Evolutionary conservation across 2,797 vertebrate species (phyloP), one percentile per base, ranked within the genome.

Genomic region (Mycteria americana): DNA sequence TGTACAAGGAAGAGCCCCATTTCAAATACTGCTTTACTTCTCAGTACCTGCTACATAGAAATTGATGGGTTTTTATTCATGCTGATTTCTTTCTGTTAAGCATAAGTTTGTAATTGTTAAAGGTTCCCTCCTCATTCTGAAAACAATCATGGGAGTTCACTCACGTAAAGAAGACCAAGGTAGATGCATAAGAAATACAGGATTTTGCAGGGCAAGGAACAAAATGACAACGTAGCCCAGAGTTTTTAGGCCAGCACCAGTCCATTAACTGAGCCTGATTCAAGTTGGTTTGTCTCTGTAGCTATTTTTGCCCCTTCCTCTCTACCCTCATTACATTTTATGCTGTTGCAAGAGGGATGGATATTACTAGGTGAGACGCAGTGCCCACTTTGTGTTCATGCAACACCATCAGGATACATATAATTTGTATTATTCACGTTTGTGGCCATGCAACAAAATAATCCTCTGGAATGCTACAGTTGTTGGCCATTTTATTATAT

Each of bases 161-260:
- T 91, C 11, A 0, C 35, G n/a, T 8, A 23, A 75, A 64, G 48
- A 60, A 9, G 1, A 81, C 22, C 68, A 85, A 43, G 33, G 28
- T 35, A 18, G 18, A 72, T 76, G 51, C 39, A 25, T 59, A 85
- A 82, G 81, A 77, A 93, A 75, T n/a, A 63, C 6, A 64, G 62
- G 37, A 75, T 88, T 92, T 94, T 88, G 37, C 37, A 80, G 51
- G 57, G 37, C 77, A 80, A 83, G 43, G 37, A 94, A 35, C 19
- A 93, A 88, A 88, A 50, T 19, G 11, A 62, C 81, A 84, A 69
- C 1, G 2, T 9, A 84, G 69, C 54, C 25, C 57, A 68, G 28
- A 88, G 50, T 13, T 72, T 88, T 78, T 65, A 45, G 54, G 27
- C 45, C 64, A 88, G 33, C 43, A 77, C 14, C 30, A 46, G 24